Percentiles rank a stretch among this genome's conserved stretches.
Evolutionary conservation across 2,113 vertebrate genomes (phyloP).

Genomic region (Nyctereutes procyonoides): DNA sequence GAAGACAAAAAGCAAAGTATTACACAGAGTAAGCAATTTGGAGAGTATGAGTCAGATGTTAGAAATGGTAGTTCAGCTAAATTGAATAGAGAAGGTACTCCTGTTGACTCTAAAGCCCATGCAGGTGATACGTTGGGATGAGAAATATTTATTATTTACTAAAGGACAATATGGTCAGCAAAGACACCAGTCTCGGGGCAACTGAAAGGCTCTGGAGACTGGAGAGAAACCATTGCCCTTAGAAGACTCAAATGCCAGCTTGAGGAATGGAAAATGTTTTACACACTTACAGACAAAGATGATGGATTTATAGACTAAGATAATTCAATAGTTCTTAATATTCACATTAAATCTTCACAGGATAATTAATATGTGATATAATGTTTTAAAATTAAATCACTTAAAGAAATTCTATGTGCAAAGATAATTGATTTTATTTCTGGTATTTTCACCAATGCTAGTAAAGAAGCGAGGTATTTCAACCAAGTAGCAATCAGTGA

Average conservation of each 20-base stretch:
- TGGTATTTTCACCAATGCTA: background rate
- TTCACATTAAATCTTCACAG: background rate
- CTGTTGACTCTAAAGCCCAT: background rate
- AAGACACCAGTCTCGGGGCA: background rate
- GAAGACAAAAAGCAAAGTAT: background rate
- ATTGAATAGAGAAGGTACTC: background rate
- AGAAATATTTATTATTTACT: background rate
- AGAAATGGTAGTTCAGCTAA: background rate
- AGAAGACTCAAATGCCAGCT: background rate
- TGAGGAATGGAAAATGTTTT: background rate
- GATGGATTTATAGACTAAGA: background rate
- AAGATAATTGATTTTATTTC: background rate
- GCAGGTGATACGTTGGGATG: background rate
- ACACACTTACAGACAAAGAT: background rate
- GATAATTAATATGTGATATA: background rate
- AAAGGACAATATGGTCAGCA: background rate
- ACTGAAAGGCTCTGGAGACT: background rate
- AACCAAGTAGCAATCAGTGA: background rate
- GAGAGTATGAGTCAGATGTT: background rate
- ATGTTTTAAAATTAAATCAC: background rate
- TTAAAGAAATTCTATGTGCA: background rate
- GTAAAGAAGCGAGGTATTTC: background rate
- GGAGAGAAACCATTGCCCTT: background rate
- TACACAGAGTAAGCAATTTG: background rate
- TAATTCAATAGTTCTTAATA: background rate